Conservation (phyloP, 2,888 invertebrate species). For the Bimastos eiseni region DNA sequence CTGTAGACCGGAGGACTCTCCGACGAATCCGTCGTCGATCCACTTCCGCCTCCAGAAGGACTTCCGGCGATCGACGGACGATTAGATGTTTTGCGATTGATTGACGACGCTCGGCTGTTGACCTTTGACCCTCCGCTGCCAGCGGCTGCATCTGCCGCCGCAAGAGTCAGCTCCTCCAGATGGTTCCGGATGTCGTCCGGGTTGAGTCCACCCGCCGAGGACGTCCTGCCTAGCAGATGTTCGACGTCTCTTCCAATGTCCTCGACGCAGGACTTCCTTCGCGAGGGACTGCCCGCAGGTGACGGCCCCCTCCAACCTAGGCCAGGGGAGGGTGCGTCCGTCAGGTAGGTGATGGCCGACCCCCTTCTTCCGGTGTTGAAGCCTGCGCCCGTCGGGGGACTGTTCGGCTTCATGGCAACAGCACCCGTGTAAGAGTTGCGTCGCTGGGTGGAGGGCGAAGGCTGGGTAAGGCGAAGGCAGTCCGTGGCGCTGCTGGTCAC, state of each 20-base stretch:
- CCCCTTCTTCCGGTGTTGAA: constrained; percentile 31
- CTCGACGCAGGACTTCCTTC: constrained; percentile 23
- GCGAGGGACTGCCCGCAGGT: not conserved
- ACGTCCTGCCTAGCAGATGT: not conserved
- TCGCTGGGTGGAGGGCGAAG: constrained; percentile 27
- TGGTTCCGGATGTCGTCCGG: constrained; percentile 9
- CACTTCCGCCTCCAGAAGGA: not conserved
- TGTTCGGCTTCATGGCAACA: not conserved
- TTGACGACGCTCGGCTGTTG: constrained; percentile 1
- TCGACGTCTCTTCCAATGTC: constrained; percentile 14
- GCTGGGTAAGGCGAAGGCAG: constrained; percentile 2
- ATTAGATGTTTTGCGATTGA: not conserved
- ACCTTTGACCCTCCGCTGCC: not conserved
- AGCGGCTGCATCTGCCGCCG: not conserved
- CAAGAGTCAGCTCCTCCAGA: not conserved
- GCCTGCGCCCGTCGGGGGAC: not conserved
- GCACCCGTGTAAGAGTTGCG: constrained; percentile 33
- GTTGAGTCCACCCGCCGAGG: constrained; percentile 20
- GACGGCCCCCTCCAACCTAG: not conserved
- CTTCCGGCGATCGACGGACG: not conserved
- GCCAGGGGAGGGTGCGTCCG: constrained; percentile 29
- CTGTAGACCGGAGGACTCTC: constrained; percentile 60
- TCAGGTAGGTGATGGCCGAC: constrained; percentile 38
- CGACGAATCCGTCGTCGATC: constrained; percentile 5
- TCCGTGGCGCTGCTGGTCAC: too few species aligned